Percentiles rank a stretch among this genome's conserved stretches.
phyloP scores from a whole-genome alignment of 2,888 invertebrate genomes.

The Tigriopus californicus region DNA sequence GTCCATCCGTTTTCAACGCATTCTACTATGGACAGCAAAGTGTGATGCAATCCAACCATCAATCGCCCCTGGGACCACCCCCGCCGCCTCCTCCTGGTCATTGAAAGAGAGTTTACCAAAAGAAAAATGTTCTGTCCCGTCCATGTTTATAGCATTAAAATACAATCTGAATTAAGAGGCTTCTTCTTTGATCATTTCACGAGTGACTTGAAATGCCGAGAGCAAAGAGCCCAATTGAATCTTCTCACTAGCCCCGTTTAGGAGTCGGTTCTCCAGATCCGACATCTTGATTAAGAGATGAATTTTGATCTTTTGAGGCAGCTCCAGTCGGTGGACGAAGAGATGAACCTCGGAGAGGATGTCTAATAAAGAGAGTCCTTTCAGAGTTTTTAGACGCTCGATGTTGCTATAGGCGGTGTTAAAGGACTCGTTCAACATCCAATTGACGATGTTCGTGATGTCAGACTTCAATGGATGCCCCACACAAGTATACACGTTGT shows the following conservation, averaged over 20 bases:
- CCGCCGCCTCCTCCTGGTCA: too few species aligned
- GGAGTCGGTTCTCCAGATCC: constrained; percentile 65
- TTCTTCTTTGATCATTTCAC: constrained; percentile 29
- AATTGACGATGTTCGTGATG: constrained; percentile 67
- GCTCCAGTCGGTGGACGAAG: constrained; percentile 50
- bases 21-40: too few species aligned
- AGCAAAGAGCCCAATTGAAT: constrained; percentile 74
- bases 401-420: constrained; percentile 57
- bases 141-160: too few species aligned
- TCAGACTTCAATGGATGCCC: constrained; percentile 84
- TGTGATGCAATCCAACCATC: too few species aligned
- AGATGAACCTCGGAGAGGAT: constrained; percentile 77
- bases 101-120: too few species aligned
- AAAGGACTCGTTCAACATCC: constrained; percentile 61
- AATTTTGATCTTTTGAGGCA: background rate
- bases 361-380: constrained; percentile 67
- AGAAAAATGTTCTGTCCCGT: too few species aligned
- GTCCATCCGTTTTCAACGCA: too few species aligned
- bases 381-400: constrained; percentile 50
- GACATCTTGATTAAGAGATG: constrained; percentile 67
- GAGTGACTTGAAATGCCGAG: constrained; percentile 60
- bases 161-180: background rate
- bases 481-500: constrained; percentile 83
- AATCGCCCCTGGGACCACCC: too few species aligned
- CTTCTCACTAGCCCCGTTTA: constrained; percentile 70